Conservation (phyloP, 2,888 invertebrate species). For the Halocaridina rubra region DNA sequence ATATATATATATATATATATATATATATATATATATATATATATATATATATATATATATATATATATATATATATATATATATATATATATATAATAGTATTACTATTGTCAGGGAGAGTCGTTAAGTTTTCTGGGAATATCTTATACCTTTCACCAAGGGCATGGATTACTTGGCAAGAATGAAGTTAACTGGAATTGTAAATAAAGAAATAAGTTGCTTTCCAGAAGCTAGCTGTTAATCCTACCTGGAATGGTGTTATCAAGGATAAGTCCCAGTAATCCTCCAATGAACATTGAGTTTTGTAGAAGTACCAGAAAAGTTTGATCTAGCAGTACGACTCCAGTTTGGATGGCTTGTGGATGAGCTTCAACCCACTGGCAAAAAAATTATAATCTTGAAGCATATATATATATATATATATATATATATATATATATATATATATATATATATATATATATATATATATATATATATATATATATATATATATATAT, state of each 20-base stretch:
- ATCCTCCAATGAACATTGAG: conserved; percentile 81
- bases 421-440: neutral
- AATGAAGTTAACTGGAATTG: neutral
- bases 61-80: conserved; percentile 31
- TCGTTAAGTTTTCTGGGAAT: too few relatives aligned
- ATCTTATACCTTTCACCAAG: too few relatives aligned
- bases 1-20: conserved; percentile 35
- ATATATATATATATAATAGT: conserved; percentile 31
- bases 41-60: conserved; percentile 29
- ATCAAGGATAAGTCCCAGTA: conserved; percentile 79
- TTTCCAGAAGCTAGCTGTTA: neutral
- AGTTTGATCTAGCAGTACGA: conserved; percentile 65
- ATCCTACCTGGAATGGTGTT: conserved; percentile 79
- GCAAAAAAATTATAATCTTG: neutral
- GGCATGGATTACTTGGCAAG: too few relatives aligned
- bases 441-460: neutral
- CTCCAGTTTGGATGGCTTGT: conserved; percentile 24
- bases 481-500: neutral
- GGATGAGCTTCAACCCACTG: conserved; percentile 53
- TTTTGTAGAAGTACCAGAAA: conserved; percentile 73
- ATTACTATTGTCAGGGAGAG: neutral
- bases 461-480: neutral
- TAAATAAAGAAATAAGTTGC: neutral
- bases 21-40: conserved; percentile 31
- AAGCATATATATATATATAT: neutral